Evolutionary conservation across 2,113 vertebrate genomes (phyloP).

Genomic region (Rhinoptilus africanus): DNA sequence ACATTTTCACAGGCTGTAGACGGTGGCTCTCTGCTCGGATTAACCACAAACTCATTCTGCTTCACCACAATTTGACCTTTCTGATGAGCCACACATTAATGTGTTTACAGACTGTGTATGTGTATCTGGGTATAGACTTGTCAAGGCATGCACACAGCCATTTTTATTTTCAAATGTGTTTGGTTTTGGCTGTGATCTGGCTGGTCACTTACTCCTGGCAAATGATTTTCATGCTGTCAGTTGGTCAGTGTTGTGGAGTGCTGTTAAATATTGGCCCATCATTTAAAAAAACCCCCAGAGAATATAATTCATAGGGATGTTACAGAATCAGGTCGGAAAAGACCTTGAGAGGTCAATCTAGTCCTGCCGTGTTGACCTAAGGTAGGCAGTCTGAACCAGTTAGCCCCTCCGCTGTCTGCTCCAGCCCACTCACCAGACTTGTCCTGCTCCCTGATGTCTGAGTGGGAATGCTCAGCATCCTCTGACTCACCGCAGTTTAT

Average conservation of each 20-base stretch:
- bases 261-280: neutral
- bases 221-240: neutral
- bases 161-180: neutral
- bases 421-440: neutral
- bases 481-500: neutral
- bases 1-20: constrained; percentile 5
- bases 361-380: neutral
- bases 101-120: neutral
- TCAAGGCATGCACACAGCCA: neutral
- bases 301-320: neutral
- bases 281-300: neutral
- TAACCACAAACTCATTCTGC: constrained; percentile 30
- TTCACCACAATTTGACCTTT: constrained; percentile 13
- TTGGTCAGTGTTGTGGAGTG: neutral
- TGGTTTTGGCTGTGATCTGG: neutral
- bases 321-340: neutral
- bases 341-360: neutral
- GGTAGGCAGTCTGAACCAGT: neutral
- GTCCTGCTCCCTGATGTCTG: neutral
- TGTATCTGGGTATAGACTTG: neutral
- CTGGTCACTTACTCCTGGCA: neutral
- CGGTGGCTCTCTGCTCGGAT: neutral
- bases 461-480: neutral
- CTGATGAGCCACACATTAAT: neutral
- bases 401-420: neutral